Conservation (phyloP, 2,888 invertebrate species). For the Tillus elongatus region DNA sequence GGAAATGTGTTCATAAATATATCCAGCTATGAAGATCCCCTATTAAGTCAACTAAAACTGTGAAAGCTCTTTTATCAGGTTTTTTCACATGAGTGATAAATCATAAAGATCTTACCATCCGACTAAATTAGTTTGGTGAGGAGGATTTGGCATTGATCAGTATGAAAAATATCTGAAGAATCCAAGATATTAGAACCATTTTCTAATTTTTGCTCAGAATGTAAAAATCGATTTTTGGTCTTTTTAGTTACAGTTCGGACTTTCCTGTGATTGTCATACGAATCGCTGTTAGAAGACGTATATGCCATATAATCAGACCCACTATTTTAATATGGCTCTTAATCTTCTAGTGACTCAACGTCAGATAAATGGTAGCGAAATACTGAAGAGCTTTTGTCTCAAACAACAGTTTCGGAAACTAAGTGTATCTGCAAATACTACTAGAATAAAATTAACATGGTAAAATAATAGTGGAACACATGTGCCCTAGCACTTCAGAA, state of each 20-base stretch:
- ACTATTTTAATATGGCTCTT: neutral
- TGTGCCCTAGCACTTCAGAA: neutral
- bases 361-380: neutral
- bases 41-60: no score
- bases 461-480: neutral
- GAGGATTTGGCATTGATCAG: no score
- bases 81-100: no score
- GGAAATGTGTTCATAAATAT: no score
- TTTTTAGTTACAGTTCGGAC: neutral
- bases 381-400: neutral
- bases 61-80: no score
- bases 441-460: neutral
- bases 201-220: no score
- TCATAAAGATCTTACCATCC: no score
- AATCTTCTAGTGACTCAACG: neutral
- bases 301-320: neutral
- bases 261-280: neutral
- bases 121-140: no score
- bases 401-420: neutral
- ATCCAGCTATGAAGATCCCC: no score
- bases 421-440: neutral
- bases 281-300: conserved; percentile 1
- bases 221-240: neutral
- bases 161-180: no score
- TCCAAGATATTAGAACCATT: no score